phyloP scores from a whole-genome alignment of 2,888 invertebrate genomes.

The Argynnis bischoffii region DNA sequence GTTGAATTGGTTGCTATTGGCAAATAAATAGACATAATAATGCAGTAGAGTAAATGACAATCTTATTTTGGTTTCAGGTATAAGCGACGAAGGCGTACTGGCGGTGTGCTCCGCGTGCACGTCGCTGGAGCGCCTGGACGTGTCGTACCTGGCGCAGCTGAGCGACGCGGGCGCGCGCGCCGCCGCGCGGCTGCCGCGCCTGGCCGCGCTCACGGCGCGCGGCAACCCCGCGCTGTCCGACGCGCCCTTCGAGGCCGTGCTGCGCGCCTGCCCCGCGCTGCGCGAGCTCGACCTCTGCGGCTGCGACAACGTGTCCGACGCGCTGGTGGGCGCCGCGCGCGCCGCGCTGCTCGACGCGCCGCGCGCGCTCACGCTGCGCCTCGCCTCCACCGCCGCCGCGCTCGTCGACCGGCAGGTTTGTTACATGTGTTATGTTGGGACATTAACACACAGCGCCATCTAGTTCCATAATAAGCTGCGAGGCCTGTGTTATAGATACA shows the following conservation, averaged over 20 bases:
- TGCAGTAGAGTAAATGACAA: too few relatives aligned
- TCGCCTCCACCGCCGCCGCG: constrained; percentile 51
- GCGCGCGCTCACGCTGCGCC: constrained; percentile 53
- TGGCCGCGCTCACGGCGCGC: constrained; percentile 49
- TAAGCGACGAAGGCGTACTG: constrained; percentile 62
- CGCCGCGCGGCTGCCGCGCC: constrained; percentile 48
- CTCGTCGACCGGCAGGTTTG: constrained; percentile 3
- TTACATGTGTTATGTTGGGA: too few relatives aligned
- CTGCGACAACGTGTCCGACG: constrained; percentile 62
- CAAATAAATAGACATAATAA: too few relatives aligned
- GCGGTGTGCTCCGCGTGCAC: constrained; percentile 57
- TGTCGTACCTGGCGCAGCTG: constrained; percentile 66
- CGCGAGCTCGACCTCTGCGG: constrained; percentile 69
- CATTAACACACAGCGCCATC: too few relatives aligned
- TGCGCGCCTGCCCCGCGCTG: constrained; percentile 54
- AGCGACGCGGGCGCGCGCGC: constrained; percentile 53
- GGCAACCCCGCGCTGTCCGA: constrained; percentile 57
- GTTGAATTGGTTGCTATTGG: too few relatives aligned
- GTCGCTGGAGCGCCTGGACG: constrained; percentile 55
- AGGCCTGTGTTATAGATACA: too few relatives aligned
- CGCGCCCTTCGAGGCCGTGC: constrained; percentile 50
- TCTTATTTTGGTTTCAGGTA: constrained; percentile 47
- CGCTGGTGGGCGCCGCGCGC: constrained; percentile 53
- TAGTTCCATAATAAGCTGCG: too few relatives aligned
- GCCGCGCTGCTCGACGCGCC: constrained; percentile 51